Evolutionary conservation across 2,888 invertebrate genomes (phyloP).

Genomic region (Troides aeacus): DNA sequence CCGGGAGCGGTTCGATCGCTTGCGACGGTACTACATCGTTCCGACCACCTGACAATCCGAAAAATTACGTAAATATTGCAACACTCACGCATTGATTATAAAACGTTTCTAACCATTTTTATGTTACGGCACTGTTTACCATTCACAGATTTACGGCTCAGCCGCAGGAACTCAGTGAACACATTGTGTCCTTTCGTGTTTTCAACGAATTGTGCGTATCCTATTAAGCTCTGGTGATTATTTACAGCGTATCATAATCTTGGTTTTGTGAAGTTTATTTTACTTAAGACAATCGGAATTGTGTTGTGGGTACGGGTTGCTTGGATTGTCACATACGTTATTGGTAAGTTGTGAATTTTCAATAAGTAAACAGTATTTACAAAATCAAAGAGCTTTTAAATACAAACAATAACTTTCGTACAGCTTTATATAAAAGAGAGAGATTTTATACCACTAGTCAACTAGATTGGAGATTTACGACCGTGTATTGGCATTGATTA

Average conservation of each 20-base stretch:
- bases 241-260: conserved; percentile 66
- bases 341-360: conserved; percentile 42
- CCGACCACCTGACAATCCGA: conserved; percentile 65
- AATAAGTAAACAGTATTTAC: conserved; percentile 21
- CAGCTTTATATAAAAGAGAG: neutral
- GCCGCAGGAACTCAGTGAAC: conserved; percentile 39
- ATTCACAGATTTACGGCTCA: conserved; percentile 37
- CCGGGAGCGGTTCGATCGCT: conserved; percentile 60
- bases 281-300: conserved; percentile 58
- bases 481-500: conserved; percentile 21
- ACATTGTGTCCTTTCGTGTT: conserved; percentile 48
- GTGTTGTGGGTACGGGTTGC: conserved; percentile 63
- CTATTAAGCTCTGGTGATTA: conserved; percentile 72
- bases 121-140: conserved; percentile 42
- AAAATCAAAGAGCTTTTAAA: neutral
- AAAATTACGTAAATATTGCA: conserved; percentile 80
- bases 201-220: conserved; percentile 64
- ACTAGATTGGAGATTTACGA: conserved; percentile 10
- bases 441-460: neutral
- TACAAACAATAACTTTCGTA: neutral
- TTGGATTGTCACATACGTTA: conserved; percentile 69
- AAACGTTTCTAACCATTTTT: conserved; percentile 57
- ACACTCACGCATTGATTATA: conserved; percentile 72
- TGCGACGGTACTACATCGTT: conserved; percentile 52
- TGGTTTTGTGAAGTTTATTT: conserved; percentile 55